phyloP scores from a whole-genome alignment of 2,797 vertebrate species.

The Argentina silus region DNA sequence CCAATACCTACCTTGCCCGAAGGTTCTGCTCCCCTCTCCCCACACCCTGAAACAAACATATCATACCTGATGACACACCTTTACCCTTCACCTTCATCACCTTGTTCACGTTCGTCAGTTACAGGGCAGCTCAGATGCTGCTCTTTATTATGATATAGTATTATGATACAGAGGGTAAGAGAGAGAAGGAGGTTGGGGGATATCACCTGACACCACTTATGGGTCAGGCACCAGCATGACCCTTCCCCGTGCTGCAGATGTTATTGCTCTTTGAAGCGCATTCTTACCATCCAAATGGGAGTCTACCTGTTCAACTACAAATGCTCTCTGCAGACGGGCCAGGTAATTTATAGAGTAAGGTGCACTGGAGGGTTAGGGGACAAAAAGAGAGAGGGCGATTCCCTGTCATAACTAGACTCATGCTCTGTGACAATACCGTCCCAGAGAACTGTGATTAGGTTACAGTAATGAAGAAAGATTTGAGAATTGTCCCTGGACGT shows the following conservation, averaged over 20 bases:
- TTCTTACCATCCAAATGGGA: conserved; percentile 40
- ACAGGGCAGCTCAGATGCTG: conserved; percentile 24
- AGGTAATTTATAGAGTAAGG: conserved; percentile 27
- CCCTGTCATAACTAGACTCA: conserved; percentile 35
- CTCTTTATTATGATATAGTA: conserved; percentile 19
- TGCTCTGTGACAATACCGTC: not conserved
- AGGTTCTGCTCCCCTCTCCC: not conserved
- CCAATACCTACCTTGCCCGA: not conserved
- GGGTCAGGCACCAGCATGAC: conserved; percentile 33
- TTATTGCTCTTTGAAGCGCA: conserved; percentile 36
- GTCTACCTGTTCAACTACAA: conserved; percentile 27
- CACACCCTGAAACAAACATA: not conserved
- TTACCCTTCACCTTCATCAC: too few relatives aligned
- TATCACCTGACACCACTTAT: conserved; percentile 29
- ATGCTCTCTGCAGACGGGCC: conserved; percentile 19
- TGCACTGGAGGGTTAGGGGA: conserved; percentile 5
- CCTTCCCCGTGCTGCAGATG: conserved; percentile 35
- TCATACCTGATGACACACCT: not conserved
- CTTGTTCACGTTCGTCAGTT: conserved; percentile 13
- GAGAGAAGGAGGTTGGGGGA: not conserved
- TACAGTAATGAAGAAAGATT: not conserved
- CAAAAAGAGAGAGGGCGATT: conserved; percentile 15
- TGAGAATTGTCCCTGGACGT: not conserved
- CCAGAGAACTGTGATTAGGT: not conserved
- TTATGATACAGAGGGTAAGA: not conserved